Percentiles rank a stretch among this genome's conserved stretches.
Evolutionary conservation across 2,113 vertebrate species (phyloP).

Genomic region (Myotis lucifugus): DNA sequence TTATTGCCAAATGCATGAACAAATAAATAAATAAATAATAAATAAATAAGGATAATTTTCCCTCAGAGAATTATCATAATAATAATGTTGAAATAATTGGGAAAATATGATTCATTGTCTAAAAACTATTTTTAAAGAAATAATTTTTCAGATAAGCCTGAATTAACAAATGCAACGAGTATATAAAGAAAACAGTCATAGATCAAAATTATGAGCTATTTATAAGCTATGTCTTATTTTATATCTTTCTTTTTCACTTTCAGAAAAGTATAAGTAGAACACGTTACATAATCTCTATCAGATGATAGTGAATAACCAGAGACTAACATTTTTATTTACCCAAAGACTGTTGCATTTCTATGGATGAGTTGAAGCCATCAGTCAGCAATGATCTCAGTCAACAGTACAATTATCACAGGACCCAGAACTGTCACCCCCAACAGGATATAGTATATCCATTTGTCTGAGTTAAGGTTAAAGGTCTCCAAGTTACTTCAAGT

Average conservation of each 20-base stretch:
- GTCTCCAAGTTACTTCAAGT: not conserved
- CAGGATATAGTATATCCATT: not conserved
- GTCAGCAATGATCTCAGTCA: not conserved
- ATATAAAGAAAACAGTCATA: not conserved
- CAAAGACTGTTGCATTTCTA: not conserved
- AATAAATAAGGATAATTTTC: not conserved
- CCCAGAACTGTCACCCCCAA: slow-evolving; percentile 14
- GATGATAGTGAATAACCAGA: not conserved
- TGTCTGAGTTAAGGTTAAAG: not conserved
- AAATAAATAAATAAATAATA: slow-evolving; percentile 28
- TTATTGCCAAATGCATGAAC: not conserved
- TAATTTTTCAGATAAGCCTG: not conserved
- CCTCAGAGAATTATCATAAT: not conserved
- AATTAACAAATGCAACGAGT: not conserved
- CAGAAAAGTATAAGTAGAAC: not conserved
- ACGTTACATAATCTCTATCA: not conserved
- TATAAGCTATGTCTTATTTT: not conserved
- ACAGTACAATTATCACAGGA: not conserved
- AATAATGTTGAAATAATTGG: slow-evolving; percentile 29
- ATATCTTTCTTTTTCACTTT: not conserved
- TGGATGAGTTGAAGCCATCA: not conserved
- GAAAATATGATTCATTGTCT: not conserved
- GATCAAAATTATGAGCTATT: not conserved
- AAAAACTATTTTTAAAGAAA: slow-evolving; percentile 17
- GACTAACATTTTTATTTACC: not conserved